A percentile compares a stretch with the other conserved stretches of the same genome.
Conservation (phyloP, 92 coral and sea anemone genomes). For the Siderastrea radians region DNA sequence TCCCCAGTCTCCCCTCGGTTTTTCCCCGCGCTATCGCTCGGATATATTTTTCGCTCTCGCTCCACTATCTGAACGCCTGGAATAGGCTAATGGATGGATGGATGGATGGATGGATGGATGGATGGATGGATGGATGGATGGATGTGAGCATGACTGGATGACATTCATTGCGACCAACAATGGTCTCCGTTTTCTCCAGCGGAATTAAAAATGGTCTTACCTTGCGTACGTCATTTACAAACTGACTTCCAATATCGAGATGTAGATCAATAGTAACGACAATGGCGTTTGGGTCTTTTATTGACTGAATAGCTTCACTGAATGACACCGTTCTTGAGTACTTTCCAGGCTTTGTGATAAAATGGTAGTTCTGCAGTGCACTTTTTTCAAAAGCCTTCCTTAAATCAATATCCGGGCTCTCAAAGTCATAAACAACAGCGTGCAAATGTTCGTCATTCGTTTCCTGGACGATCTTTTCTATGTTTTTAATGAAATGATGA, state of each 20-base stretch:
- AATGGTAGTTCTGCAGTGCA: conserved; percentile 54
- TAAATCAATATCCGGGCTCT: conserved; percentile 68
- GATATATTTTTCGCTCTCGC: no score
- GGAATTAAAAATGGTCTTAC: conserved; percentile 26
- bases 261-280: conserved; percentile 76
- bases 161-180: no score
- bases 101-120: no score
- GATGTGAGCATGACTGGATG: no score
- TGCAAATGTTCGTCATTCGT: conserved; percentile 53
- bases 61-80: no score
- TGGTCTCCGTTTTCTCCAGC: no score
- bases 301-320: conserved; percentile 55
- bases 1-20: no score
- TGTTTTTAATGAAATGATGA: conserved; percentile 75
- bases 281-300: conserved; percentile 71
- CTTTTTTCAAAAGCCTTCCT: conserved; percentile 41
- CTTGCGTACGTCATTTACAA: conserved; percentile 79
- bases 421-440: conserved; percentile 67
- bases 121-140: no score
- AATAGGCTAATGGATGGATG: no score
- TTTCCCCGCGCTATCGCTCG: no score
- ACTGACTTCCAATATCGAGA: conserved; percentile 69
- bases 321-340: conserved; percentile 68
- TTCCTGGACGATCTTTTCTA: conserved; percentile 66
- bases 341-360: conserved; percentile 61